These are phyloP conservation scores for Oenanthe melanoleuca DNA, from an alignment of 2,113 vertebrate genomes.

Conservation along the genomic window DNA sequence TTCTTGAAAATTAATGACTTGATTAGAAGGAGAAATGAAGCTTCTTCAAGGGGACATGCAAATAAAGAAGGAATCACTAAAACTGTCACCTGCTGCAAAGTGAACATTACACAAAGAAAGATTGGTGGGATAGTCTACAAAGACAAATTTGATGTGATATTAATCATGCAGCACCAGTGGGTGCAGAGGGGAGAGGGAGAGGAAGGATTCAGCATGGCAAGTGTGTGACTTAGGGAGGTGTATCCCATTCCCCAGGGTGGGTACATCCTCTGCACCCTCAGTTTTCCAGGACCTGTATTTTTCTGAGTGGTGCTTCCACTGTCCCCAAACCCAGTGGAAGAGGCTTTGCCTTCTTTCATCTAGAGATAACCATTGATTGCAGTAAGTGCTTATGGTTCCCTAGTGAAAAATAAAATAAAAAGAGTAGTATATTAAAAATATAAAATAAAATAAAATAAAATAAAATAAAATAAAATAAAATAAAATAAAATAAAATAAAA, in stretches of 20 bases:
- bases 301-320: not conserved
- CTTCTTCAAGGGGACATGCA: conserved; percentile 59
- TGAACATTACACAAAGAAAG: conserved; percentile 48
- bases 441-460: no score
- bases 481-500: no score
- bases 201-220: not conserved
- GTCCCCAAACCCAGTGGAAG: not conserved
- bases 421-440: no score
- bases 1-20: conserved; percentile 67
- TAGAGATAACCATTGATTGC: not conserved
- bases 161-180: not conserved
- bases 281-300: not conserved
- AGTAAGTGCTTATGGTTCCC: not conserved
- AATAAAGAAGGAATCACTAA: conserved; percentile 69
- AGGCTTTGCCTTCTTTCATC: not conserved
- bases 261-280: no score
- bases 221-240: not conserved
- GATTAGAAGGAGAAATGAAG: conserved; percentile 67
- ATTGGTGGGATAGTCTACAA: conserved; percentile 28
- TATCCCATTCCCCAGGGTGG: rapidly evolving
- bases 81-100: conserved; percentile 43
- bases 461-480: no score
- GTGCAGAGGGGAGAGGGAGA: not conserved
- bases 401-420: no score
- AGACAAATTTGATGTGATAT: conserved; percentile 44